Percentiles rank a stretch among this genome's conserved stretches.
These are phyloP conservation scores for Lacerta agilis DNA, from an alignment of 2,797 vertebrate species.

Conservation along the genomic window DNA sequence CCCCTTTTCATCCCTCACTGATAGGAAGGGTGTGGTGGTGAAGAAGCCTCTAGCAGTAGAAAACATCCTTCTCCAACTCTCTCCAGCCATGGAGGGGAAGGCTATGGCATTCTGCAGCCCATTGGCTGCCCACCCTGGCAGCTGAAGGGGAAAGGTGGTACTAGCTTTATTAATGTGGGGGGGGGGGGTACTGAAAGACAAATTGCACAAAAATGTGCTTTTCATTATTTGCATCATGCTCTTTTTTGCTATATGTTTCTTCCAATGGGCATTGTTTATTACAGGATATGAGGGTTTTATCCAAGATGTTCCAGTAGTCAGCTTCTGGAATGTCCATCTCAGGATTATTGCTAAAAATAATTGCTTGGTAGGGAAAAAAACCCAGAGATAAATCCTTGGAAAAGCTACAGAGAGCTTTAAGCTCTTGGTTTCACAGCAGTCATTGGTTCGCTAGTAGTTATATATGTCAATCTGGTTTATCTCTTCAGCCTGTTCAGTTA, in stretches of 20 bases:
- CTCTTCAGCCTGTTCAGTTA: constrained; percentile 10
- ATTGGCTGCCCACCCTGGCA: background rate
- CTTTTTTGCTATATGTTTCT: background rate
- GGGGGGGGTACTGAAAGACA: background rate
- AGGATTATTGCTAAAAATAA: constrained; percentile 34
- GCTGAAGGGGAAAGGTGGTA: background rate
- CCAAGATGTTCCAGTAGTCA: background rate
- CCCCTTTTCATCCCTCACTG: no score
- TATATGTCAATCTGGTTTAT: constrained; percentile 5
- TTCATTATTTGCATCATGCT: no score
- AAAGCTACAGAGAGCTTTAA: background rate
- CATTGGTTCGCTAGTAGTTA: background rate
- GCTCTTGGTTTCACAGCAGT: background rate
- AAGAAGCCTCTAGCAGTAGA: no score
- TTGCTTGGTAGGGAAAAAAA: background rate
- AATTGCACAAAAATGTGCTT: fast-evolving
- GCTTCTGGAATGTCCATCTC: background rate
- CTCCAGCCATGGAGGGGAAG: background rate
- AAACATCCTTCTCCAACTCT: no score
- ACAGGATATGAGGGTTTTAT: background rate
- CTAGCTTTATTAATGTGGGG: background rate
- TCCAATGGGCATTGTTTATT: background rate
- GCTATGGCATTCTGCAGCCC: background rate
- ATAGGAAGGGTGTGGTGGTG: no score
- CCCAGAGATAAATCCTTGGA: background rate